phyloP scores from a whole-genome alignment of 2,797 vertebrate genomes.

The Odontamblyopus lacepedii region DNA sequence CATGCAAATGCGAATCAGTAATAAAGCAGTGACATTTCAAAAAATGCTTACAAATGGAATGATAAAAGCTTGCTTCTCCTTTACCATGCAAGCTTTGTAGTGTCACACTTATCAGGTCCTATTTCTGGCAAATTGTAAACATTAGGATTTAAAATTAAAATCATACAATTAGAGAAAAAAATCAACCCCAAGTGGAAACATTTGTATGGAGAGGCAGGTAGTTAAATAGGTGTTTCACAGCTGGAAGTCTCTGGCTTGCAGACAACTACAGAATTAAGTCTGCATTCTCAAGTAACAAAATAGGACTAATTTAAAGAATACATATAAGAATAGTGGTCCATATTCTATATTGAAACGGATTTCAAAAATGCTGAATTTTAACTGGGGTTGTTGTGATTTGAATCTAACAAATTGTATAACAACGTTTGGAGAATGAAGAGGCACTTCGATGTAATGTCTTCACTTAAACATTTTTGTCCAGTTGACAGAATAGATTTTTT shows the following conservation, averaged over 20 bases:
- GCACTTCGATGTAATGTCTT: no score
- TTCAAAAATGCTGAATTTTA: neutral
- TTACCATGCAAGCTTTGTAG: conserved; percentile 43
- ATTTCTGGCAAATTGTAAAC: conserved; percentile 18
- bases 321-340: neutral
- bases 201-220: neutral
- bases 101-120: conserved; percentile 34
- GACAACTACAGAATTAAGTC: neutral
- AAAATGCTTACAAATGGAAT: conserved; percentile 34
- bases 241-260: neutral
- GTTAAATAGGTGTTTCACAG: neutral
- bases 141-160: conserved; percentile 17
- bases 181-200: conserved; percentile 16
- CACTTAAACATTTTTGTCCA: no score
- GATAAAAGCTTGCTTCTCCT: conserved; percentile 26
- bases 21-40: conserved; percentile 38
- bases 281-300: neutral
- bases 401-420: neutral
- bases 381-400: neutral
- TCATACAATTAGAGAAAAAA: conserved; percentile 8
- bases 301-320: neutral
- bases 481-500: no score
- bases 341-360: neutral
- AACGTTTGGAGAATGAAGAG: neutral
- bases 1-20: conserved; percentile 52